Evolutionary conservation across 37 sponge, comb jelly and placozoan species (phyloP), one percentile per base, ranked within the genome.

Genomic region (Tethya wilhelma): DNA sequence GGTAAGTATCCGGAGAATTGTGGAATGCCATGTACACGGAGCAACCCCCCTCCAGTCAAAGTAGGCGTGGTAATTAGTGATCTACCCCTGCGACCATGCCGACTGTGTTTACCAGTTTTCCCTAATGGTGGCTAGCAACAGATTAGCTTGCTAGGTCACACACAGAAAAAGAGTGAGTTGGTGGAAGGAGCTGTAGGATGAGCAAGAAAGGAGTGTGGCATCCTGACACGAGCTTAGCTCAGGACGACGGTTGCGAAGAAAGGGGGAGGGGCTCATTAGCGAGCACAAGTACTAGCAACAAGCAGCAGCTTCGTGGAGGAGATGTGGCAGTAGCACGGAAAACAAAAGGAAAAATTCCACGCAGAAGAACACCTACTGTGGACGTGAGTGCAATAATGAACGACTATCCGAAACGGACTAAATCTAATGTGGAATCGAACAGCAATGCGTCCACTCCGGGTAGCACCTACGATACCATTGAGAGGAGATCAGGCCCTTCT

Each of bases 301-400:
- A 67, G 17, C 67, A 67, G 11, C 49, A 41, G 8, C 7, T 33
- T 49, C 29, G 56, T 1, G 29, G 32, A 22, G 12, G 9, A 8
- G 38, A 7, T 6, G 39, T 34, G 29, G 6, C 5, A 5, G 57
- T 41, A 33, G 57, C 17, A 1, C 28, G 40, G 44, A 36, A 59
- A 64, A 83, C 44, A n/a, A 66, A 43, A 46, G 74, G 38, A 0
- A 59, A 34, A 25, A 73, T 83, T 29, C 38, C 64, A 11, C 40
- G 84, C 11, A 72, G 84, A 65, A 83, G 62, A 23, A 64, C 63
- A 1, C 84, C 84, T 22, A 83, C 84, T 0, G 84, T 83, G 30
- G 68, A 83, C 12, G 30, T 74, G 8, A 30, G 55, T 49, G 44
- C 62, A 37, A 6, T 26, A 31, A 56, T 17, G 7, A 36, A 4